Percentiles rank a stretch among this genome's conserved stretches.
These are phyloP conservation scores for Halictus rubicundus DNA, from an alignment of 1,140 invertebrate genomes.

Conservation along the genomic window DNA sequence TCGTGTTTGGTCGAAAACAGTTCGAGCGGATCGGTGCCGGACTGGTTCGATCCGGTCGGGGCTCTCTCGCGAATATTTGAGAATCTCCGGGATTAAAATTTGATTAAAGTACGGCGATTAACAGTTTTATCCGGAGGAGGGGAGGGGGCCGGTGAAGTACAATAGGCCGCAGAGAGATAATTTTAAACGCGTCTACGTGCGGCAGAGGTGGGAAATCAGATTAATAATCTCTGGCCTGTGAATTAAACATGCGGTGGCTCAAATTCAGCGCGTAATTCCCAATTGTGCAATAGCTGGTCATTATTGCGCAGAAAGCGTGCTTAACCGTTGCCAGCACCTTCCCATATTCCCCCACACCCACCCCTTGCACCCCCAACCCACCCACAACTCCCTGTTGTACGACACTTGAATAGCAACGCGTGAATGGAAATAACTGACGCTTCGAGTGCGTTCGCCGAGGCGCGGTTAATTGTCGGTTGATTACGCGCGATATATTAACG, in stretches of 20 bases:
- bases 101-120: neutral
- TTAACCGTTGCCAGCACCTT: constrained; percentile 49
- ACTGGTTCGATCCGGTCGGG: too few species aligned
- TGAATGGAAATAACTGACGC: constrained; percentile 45
- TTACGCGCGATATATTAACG: constrained; percentile 28
- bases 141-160: neutral
- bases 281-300: constrained; percentile 51
- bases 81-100: neutral
- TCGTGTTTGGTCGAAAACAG: too few species aligned
- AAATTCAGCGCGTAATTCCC: constrained; percentile 50
- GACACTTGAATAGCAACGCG: constrained; percentile 44
- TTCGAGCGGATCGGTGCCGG: too few species aligned
- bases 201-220: constrained; percentile 28
- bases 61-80: too few species aligned
- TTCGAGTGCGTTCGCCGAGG: constrained; percentile 2
- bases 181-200: constrained; percentile 1
- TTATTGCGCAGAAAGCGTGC: constrained; percentile 49
- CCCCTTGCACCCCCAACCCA: neutral
- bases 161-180: constrained; percentile 5
- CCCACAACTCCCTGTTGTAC: constrained; percentile 11
- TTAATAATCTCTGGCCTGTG: constrained; percentile 41
- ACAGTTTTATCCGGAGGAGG: neutral
- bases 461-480: constrained; percentile 36
- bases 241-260: constrained; percentile 45
- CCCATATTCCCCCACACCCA: neutral